These are phyloP conservation scores for Glyptemys insculpta DNA, from an alignment of 2,797 vertebrate genomes.

Conservation along the genomic window DNA sequence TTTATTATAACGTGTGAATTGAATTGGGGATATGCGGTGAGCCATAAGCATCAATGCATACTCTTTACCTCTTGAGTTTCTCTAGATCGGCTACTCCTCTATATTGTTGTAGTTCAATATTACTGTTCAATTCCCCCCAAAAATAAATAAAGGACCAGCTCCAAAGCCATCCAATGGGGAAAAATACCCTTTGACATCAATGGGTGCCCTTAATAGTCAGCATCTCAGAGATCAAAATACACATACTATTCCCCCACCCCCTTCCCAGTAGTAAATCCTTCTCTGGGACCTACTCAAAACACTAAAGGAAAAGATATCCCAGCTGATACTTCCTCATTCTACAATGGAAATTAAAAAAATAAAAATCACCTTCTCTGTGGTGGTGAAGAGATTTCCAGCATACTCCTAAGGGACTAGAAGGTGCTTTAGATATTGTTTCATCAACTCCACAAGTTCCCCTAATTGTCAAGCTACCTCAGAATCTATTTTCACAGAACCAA, in stretches of 20 bases:
- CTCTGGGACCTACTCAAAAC: background rate
- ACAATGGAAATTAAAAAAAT: background rate
- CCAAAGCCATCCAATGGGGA: background rate
- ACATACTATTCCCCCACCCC: background rate
- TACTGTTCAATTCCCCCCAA: background rate
- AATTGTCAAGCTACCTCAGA: background rate
- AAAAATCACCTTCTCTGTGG: background rate
- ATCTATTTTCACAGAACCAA: background rate
- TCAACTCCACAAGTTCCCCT: background rate
- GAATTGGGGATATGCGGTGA: background rate
- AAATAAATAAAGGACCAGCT: background rate
- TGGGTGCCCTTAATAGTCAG: background rate
- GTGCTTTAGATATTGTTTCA: background rate
- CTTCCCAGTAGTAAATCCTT: background rate
- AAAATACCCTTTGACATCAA: background rate
- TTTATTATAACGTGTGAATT: background rate
- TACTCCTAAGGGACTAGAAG: background rate
- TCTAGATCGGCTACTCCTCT: background rate
- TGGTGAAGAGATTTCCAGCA: background rate
- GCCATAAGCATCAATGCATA: background rate
- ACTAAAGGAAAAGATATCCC: background rate
- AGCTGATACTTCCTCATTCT: background rate
- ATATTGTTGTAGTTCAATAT: background rate
- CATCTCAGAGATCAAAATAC: background rate
- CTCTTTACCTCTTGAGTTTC: background rate